These are phyloP conservation scores for Lytechinus pictus DNA, from an alignment of 35 echinoderm and acorn worm species.

Conservation along the genomic window DNA sequence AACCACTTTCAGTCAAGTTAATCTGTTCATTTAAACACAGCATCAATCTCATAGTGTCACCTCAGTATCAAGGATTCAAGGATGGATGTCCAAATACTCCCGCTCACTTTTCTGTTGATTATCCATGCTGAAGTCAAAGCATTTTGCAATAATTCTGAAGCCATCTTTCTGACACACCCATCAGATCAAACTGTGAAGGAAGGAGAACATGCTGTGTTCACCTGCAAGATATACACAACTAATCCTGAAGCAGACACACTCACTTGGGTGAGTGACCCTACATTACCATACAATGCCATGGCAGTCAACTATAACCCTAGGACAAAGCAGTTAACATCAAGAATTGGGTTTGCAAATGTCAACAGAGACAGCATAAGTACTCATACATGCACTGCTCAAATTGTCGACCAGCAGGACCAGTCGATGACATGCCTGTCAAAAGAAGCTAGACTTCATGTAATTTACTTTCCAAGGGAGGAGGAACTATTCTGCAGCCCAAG, in stretches of 20 bases:
- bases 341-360: conserved; percentile 10
- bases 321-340: conserved; percentile 4
- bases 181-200: neutral
- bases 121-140: neutral
- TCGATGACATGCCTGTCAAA: neutral
- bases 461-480: neutral
- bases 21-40: neutral
- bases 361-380: neutral
- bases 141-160: neutral
- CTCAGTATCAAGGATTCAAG: neutral
- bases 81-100: neutral
- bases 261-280: neutral
- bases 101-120: neutral
- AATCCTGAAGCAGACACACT: neutral
- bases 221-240: neutral
- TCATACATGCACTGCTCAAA: neutral
- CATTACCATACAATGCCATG: neutral
- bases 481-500: neutral
- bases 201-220: neutral
- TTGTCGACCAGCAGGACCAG: neutral
- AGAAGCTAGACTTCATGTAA: neutral
- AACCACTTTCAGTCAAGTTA: neutral
- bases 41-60: neutral
- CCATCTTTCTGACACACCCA: neutral
- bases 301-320: neutral